phyloP scores from a whole-genome alignment of 1,140 invertebrate genomes.

The Drosophila athabasca region DNA sequence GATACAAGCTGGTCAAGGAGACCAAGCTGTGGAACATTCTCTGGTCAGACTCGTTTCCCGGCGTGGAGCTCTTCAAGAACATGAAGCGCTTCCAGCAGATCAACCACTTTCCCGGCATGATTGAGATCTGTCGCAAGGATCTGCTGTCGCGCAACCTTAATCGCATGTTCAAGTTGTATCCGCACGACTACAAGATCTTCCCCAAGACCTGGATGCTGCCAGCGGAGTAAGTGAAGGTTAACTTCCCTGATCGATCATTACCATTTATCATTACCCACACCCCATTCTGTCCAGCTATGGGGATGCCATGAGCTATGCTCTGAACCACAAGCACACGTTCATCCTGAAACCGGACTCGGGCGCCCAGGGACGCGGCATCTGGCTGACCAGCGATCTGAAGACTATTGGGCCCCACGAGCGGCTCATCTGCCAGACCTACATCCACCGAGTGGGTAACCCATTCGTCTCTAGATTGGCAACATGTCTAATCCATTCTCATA shows the following conservation, averaged over 20 bases:
- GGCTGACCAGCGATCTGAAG: conserved; percentile 89
- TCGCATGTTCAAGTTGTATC: conserved; percentile 93
- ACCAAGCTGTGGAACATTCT: conserved; percentile 94
- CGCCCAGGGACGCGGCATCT: conserved; percentile 94
- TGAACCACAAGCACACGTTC: conserved; percentile 89
- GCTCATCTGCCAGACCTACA: conserved; percentile 93
- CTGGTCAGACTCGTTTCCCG: conserved; percentile 94
- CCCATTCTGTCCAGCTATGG: conserved; percentile 56
- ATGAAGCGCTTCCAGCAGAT: conserved; percentile 96
- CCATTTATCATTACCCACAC: neutral
- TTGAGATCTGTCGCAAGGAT: conserved; percentile 95
- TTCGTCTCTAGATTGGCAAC: neutral
- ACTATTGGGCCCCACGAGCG: conserved; percentile 91
- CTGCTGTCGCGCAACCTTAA: conserved; percentile 93
- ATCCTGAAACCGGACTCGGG: conserved; percentile 95
- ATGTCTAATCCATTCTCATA: no score
- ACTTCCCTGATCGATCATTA: neutral
- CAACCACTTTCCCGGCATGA: conserved; percentile 96
- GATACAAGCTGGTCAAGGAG: conserved; percentile 91
- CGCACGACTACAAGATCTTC: conserved; percentile 95
- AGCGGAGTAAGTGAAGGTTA: conserved; percentile 88
- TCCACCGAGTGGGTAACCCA: conserved; percentile 84
- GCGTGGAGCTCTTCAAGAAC: conserved; percentile 92
- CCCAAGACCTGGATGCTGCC: conserved; percentile 97
- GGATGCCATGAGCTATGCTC: conserved; percentile 73